Evolutionary conservation across 2,113 vertebrate genomes (phyloP).

Genomic region (Clinocottus analis): DNA sequence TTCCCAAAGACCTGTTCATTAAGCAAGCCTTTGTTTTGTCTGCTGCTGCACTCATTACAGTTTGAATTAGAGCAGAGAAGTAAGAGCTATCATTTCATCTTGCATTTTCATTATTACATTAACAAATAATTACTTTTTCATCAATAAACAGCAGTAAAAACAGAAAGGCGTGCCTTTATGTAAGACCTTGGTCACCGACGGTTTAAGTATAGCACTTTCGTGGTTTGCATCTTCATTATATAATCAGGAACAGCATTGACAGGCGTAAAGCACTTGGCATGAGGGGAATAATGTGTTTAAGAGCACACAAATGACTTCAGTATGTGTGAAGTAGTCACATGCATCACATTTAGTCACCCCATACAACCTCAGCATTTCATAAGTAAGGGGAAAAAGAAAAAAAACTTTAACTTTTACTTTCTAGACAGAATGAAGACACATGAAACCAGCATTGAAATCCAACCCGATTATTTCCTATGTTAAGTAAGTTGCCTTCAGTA

Average conservation of each 20-base stretch:
- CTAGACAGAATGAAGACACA: too few species aligned
- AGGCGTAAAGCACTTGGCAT: conserved; percentile 5
- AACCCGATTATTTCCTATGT: neutral
- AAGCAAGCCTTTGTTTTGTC: conserved; percentile 4
- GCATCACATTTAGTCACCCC: neutral
- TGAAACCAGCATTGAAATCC: neutral
- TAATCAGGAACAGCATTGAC: conserved; percentile 43
- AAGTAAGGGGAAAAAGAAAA: neutral
- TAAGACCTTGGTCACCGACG: conserved; percentile 23
- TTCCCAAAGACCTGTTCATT: conserved; percentile 32
- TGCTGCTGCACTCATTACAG: conserved; percentile 8
- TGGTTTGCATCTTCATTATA: conserved; percentile 30
- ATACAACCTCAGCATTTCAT: neutral
- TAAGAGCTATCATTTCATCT: neutral
- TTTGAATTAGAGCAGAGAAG: conserved; percentile 11
- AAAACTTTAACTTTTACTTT: neutral
- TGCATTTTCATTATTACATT: neutral
- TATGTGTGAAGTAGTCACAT: conserved; percentile 15
- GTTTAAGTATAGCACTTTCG: neutral
- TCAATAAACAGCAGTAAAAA: conserved; percentile 13
- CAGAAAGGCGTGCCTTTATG: neutral
- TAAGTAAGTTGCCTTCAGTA: neutral
- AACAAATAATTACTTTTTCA: neutral
- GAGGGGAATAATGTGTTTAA: conserved; percentile 26
- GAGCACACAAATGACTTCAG: conserved; percentile 26